Percentiles rank a stretch among this genome's conserved stretches.
Evolutionary conservation across 2,888 invertebrate species (phyloP).

Genomic region (Agrotis clavis): DNA sequence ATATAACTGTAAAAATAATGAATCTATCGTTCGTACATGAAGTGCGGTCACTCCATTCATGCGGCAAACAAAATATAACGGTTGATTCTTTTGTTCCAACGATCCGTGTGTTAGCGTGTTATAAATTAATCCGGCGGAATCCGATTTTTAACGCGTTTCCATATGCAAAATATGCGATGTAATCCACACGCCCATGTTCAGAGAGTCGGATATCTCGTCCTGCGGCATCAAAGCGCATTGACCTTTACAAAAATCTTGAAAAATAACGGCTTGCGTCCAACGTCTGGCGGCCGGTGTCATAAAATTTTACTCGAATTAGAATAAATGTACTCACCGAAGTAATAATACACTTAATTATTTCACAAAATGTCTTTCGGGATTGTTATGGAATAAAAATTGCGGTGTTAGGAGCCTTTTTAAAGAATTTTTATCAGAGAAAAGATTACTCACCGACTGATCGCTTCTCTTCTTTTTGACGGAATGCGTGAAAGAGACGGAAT

Average conservation of each 20-base stretch:
- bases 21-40: constrained; percentile 68
- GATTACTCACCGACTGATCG: constrained; percentile 83
- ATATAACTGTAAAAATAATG: constrained; percentile 76
- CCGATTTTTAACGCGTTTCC: constrained; percentile 65
- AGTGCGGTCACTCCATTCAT: constrained; percentile 76
- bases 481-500: constrained; percentile 74
- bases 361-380: constrained; percentile 45
- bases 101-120: constrained; percentile 50
- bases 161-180: constrained; percentile 71
- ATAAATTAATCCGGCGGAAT: constrained; percentile 69
- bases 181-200: constrained; percentile 74
- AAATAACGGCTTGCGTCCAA: constrained; percentile 85
- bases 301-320: constrained; percentile 33
- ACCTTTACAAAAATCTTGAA: constrained; percentile 86
- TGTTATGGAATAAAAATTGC: constrained; percentile 29
- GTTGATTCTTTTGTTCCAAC: constrained; percentile 70
- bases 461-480: constrained; percentile 82
- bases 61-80: constrained; percentile 76
- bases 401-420: constrained; percentile 37
- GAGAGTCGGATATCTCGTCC: constrained; percentile 71
- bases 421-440: constrained; percentile 69
- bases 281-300: constrained; percentile 65
- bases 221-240: constrained; percentile 82
- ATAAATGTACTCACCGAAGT: constrained; percentile 63
- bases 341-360: constrained; percentile 33